Evolutionary conservation across 2,888 invertebrate genomes (phyloP), one percentile per base, ranked within the genome.

Genomic region (Desoria tigrina): DNA sequence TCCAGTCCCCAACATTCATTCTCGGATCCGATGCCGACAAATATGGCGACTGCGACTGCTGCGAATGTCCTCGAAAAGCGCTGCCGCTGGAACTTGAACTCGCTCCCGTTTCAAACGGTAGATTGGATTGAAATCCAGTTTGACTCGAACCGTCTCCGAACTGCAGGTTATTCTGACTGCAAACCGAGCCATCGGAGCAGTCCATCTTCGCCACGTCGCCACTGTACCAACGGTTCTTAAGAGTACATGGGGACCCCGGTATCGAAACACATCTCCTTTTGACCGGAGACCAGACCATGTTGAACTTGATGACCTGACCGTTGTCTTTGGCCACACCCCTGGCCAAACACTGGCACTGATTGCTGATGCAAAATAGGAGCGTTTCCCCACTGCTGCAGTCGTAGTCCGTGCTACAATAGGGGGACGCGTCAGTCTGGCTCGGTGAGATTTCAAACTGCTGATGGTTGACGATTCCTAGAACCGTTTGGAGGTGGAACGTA

Each of bases 241-340:
- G 39, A n/a, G 63, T 63, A n/a, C 63, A 63, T n/a, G 28, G 9
- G 16, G 63, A 63, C 27, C 63, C 63, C 14, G 28, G 23, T 26
- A 18, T 18, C 14, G 57, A 50, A 14, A 63, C 50, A 58, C 63
- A 63, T 39, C 51, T 63, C 2, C 50, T 37, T 24, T 39, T 28
- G 16, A 27, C 18, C 7, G 51, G 16, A 51, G 39, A 24, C 63
- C 63, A 63, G 39, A 50, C 63, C 63, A 63, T 63, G 9, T 56
- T 51, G 14, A 21, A 42, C 7, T 42, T 18, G 18, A 24, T 26
- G 9, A n/a, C 7, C 9, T 45, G 21, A 3, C 58, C 63, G 3
- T 39, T 2, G 6, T 57, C 45, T n/a, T 21, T 16, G 2, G 57
- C 11, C 7, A 42, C 28, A 32, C 57, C 39, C 16, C 49, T 37